Conservation (phyloP, 1,140 invertebrate genomes). For the Cotesia typhae region DNA sequence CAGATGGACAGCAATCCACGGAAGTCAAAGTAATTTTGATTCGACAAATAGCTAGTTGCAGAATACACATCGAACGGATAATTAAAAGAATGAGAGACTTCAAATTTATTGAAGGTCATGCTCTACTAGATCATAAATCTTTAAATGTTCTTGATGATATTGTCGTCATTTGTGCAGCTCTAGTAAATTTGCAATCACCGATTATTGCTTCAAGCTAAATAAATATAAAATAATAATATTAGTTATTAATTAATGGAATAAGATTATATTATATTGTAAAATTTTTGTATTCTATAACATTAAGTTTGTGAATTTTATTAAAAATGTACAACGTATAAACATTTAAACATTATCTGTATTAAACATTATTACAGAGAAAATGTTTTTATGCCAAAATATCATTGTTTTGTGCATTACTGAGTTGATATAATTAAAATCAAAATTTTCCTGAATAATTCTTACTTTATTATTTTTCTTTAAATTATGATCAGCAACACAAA, state of each 20-base stretch:
- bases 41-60: slow-evolving; percentile 52
- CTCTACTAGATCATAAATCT: slow-evolving; percentile 34
- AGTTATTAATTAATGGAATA: slow-evolving; percentile 3
- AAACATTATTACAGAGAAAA: slow-evolving; percentile 16
- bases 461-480: slow-evolving; percentile 43
- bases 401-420: slow-evolving; percentile 18
- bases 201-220: slow-evolving; percentile 31
- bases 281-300: no score
- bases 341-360: not conserved
- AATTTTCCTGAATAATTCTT: slow-evolving; percentile 34
- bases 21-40: slow-evolving; percentile 46
- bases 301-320: no score
- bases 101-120: slow-evolving; percentile 44
- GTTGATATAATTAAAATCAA: slow-evolving; percentile 32
- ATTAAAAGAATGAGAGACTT: slow-evolving; percentile 53
- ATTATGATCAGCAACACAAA: slow-evolving; percentile 44
- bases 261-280: no score
- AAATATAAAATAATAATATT: not conserved
- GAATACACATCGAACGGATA: slow-evolving; percentile 56
- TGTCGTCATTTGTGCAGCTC: slow-evolving; percentile 41
- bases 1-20: slow-evolving; percentile 11
- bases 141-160: slow-evolving; percentile 39
- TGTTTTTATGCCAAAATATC: slow-evolving; percentile 23
- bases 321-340: not conserved
- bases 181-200: slow-evolving; percentile 46